These are phyloP conservation scores for Hapalemur alaotrensis DNA, from an alignment of 2,797 vertebrate genomes.

Conservation along the genomic window DNA sequence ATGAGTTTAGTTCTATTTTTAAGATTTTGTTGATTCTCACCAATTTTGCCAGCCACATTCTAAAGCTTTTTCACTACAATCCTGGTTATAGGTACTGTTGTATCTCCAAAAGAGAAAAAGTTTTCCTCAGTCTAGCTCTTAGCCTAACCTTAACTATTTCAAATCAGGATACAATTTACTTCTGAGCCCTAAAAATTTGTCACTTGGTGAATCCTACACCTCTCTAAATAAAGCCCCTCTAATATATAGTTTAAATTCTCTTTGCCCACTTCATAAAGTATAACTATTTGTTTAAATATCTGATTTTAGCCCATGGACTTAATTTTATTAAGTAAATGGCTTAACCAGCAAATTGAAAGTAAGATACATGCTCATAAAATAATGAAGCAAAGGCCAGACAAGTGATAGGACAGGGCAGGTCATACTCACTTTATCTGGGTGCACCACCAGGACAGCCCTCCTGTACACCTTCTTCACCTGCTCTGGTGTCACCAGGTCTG, in stretches of 20 bases:
- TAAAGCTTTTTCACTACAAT: background rate
- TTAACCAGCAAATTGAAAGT: background rate
- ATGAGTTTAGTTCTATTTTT: background rate
- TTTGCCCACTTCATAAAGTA: background rate
- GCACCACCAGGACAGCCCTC: conserved; percentile 96
- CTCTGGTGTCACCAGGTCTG: conserved; percentile 97
- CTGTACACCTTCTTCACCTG: conserved; percentile 99
- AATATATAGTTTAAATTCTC: background rate
- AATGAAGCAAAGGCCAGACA: background rate
- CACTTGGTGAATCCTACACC: background rate
- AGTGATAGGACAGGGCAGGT: fast-evolving
- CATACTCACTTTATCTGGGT: conserved; percentile 95
- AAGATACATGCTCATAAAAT: background rate
- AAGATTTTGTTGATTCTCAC: background rate
- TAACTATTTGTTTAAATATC: background rate
- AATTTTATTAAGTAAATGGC: background rate
- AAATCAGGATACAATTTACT: background rate
- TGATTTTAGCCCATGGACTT: background rate
- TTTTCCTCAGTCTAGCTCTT: background rate
- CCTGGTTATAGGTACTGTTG: background rate
- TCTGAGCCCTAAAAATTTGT: background rate
- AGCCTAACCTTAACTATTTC: background rate
- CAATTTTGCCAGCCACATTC: background rate
- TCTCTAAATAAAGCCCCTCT: background rate
- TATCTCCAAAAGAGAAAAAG: background rate